Evolutionary conservation across 2,888 invertebrate species (phyloP).

Genomic region (Cabera pusaria): DNA sequence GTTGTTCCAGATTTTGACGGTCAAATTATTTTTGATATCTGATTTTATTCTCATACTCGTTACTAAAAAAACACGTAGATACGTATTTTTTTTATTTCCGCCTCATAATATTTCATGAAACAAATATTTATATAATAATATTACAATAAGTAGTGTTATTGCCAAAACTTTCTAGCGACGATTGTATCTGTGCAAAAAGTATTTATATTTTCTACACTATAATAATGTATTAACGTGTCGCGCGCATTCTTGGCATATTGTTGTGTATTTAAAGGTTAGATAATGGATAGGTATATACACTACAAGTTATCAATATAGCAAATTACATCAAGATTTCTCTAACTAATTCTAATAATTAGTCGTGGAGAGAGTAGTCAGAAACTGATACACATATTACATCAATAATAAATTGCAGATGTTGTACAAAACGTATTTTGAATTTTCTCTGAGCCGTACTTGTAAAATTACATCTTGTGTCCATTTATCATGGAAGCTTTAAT

Average conservation of each 20-base stretch:
- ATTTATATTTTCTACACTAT: constrained; percentile 3
- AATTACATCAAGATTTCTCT: no score
- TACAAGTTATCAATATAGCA: no score
- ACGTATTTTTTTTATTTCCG: constrained; percentile 11
- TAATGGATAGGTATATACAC: no score
- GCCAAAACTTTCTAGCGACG: constrained; percentile 16
- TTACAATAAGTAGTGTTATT: no score
- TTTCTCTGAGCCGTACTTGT: constrained; percentile 43
- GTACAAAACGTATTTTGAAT: no score
- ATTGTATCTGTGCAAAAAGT: constrained; percentile 4
- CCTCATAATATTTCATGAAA: constrained; percentile 17
- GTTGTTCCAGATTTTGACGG: constrained; percentile 71
- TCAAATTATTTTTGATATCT: constrained; percentile 66
- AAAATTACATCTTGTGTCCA: constrained; percentile 44
- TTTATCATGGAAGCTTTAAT: constrained; percentile 72
- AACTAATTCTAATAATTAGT: no score
- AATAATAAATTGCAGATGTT: no score
- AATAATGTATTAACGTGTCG: no score
- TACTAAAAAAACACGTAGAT: constrained; percentile 10
- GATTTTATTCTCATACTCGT: constrained; percentile 22
- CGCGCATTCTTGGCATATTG: constrained; percentile 2
- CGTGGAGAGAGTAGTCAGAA: no score
- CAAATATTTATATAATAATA: no score
- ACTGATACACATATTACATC: no score
- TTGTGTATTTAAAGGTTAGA: constrained; percentile 1